phyloP scores from a whole-genome alignment of 2,888 invertebrate genomes.

The Minunthozetes semirufus region DNA sequence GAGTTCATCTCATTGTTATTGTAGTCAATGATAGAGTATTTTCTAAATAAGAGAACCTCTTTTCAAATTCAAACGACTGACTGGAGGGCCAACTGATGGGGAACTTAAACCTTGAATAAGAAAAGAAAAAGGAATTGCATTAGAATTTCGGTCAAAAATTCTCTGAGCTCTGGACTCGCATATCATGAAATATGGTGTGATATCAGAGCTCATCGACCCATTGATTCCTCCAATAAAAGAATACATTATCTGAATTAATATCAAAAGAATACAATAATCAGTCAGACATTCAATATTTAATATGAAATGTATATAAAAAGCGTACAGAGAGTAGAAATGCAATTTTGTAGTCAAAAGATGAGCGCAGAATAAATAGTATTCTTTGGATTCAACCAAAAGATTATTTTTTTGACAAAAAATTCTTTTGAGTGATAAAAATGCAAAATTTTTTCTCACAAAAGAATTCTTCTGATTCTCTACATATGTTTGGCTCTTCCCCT shows the following conservation, averaged over 20 bases:
- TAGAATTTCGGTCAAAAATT: background rate
- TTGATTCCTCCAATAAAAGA: background rate
- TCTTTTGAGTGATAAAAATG: background rate
- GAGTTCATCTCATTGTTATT: background rate
- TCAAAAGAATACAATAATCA: background rate
- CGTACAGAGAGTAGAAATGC: background rate
- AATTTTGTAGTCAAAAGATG: background rate
- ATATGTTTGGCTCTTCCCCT: background rate
- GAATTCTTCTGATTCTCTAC: background rate
- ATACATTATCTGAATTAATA: background rate
- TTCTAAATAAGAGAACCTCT: background rate
- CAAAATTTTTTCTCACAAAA: background rate
- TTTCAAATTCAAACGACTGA: background rate
- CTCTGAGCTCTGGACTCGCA: background rate
- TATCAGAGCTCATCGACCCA: background rate
- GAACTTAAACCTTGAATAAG: conserved; percentile 7
- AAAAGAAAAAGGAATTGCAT: background rate
- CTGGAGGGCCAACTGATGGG: background rate
- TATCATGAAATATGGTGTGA: background rate
- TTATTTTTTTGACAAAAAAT: background rate
- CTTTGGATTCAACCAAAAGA: background rate
- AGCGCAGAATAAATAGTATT: background rate
- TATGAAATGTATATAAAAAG: conserved; percentile 6
- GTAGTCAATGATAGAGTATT: conserved; percentile 5
- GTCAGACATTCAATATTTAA: conserved; percentile 8